These are phyloP conservation scores for Montipora capricornis DNA, from an alignment of 64 coral and sea anemone species.

Conservation along the genomic window DNA sequence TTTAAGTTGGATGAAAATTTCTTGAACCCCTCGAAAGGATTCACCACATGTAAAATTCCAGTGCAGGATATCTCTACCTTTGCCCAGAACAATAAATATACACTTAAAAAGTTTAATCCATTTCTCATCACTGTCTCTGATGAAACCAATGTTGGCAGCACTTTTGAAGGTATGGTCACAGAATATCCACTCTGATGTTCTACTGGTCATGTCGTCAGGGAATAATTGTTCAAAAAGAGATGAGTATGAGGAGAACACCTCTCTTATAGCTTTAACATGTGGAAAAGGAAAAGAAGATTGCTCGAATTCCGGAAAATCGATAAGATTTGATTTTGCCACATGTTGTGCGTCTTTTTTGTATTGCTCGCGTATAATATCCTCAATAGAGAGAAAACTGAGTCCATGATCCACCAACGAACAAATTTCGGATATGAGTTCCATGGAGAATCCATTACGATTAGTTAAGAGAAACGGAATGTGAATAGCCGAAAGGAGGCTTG, in stretches of 20 bases:
- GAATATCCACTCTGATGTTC: slow-evolving; percentile 27
- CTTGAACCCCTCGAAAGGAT: slow-evolving; percentile 43
- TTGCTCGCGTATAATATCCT: slow-evolving; percentile 43
- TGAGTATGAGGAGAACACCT: slow-evolving; percentile 13
- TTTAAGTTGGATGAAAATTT: slow-evolving; percentile 54
- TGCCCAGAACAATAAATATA: slow-evolving; percentile 63
- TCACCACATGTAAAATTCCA: slow-evolving; percentile 53
- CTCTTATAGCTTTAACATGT: slow-evolving; percentile 6
- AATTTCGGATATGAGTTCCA: slow-evolving; percentile 33
- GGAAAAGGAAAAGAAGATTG: slow-evolving; percentile 26
- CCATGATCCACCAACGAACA: slow-evolving; percentile 54
- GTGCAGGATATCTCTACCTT: slow-evolving; percentile 41
- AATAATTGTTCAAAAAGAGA: slow-evolving; percentile 22
- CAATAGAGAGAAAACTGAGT: slow-evolving; percentile 48
- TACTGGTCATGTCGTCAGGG: slow-evolving; percentile 26
- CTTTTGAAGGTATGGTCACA: slow-evolving; percentile 82
- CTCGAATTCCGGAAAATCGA: slow-evolving; percentile 19
- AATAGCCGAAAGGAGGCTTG: slow-evolving; percentile 12
- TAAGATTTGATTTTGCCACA: background rate
- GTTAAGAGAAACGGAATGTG: slow-evolving; percentile 58
- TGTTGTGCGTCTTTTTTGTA: background rate
- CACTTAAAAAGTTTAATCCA: slow-evolving; percentile 58
- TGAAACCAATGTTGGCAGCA: slow-evolving; percentile 70
- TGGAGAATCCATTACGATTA: slow-evolving; percentile 48
- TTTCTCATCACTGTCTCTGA: slow-evolving; percentile 15